Evolutionary conservation across 2,113 vertebrate genomes (phyloP).

Genomic region (Galbula dea): DNA sequence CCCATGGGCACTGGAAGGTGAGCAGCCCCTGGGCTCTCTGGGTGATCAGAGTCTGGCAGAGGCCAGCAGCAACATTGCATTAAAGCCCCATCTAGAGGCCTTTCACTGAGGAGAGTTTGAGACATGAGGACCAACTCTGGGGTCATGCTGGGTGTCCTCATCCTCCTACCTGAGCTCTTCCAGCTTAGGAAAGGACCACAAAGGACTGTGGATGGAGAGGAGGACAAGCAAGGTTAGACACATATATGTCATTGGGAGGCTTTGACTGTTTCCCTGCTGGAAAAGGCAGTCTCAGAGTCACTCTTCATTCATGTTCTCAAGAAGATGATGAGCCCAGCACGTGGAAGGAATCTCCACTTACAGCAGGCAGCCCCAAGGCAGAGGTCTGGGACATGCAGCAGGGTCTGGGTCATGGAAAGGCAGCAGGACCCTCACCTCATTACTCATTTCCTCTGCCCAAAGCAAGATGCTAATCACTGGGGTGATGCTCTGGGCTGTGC

Average conservation of each 20-base stretch:
- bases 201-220: background rate
- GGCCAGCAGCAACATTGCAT: background rate
- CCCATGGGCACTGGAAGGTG: background rate
- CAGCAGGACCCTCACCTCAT: background rate
- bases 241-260: background rate
- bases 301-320: background rate
- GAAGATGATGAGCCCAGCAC: background rate
- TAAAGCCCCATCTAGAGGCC: constrained; percentile 50
- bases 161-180: background rate
- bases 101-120: background rate
- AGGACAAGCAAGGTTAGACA: background rate
- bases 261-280: background rate
- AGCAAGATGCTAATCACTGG: background rate
- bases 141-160: background rate
- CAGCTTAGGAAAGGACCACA: background rate
- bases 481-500: background rate
- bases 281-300: background rate
- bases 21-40: background rate
- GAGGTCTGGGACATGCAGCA: background rate
- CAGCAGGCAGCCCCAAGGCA: background rate
- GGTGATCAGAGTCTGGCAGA: background rate
- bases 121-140: background rate
- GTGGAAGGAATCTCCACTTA: background rate
- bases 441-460: constrained; percentile 9
- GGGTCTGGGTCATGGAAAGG: background rate